Evolutionary conservation across 2,113 vertebrate genomes (phyloP).

Genomic region (Psilopogon haemacephalus): DNA sequence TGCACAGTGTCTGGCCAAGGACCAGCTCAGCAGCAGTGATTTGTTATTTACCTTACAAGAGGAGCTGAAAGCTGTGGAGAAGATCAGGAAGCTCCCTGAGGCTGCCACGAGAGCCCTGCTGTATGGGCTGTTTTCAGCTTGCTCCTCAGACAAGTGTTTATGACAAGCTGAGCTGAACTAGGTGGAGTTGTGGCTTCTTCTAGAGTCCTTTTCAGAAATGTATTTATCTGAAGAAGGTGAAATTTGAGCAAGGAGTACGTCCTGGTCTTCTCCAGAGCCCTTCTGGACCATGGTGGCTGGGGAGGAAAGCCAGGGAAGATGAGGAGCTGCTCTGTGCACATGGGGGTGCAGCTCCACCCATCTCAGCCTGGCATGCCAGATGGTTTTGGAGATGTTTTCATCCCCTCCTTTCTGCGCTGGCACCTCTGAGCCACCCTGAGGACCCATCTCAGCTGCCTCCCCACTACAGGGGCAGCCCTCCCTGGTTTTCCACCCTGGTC

Average conservation of each 20-base stretch:
- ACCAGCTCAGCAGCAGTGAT: conserved; percentile 15
- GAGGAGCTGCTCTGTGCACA: not conserved
- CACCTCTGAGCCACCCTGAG: not conserved
- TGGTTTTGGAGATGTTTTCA: not conserved
- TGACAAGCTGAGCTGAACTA: not conserved
- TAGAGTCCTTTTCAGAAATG: not conserved
- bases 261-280: not conserved
- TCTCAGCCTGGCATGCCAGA: not conserved
- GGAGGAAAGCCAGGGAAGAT: not conserved
- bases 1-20: not conserved
- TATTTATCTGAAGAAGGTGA: not conserved
- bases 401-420: not conserved
- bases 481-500: not conserved
- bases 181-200: not conserved
- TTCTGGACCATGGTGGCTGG: not conserved
- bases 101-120: not conserved
- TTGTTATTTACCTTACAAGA: not conserved
- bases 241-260: not conserved
- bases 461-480: not conserved
- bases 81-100: not conserved
- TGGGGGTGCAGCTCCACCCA: not conserved
- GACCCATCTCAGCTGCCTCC: not conserved
- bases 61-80: not conserved
- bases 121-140: not conserved
- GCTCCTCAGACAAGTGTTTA: not conserved